Evolutionary conservation across 2,888 invertebrate species (phyloP), one percentile per base, ranked within the genome.

Genomic region (Octodonta nipae): DNA sequence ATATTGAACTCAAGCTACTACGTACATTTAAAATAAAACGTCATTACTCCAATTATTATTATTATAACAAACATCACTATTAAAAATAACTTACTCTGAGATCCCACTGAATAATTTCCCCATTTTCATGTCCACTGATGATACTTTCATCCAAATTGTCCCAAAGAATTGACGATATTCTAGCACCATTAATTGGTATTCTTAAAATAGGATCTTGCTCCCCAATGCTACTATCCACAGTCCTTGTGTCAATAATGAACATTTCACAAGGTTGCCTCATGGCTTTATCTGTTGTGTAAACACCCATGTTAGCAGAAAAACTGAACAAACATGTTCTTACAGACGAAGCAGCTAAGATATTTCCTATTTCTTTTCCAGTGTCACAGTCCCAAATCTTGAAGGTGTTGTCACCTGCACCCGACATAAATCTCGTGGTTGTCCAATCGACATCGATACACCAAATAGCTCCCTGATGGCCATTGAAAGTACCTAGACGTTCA

Each of bases 381-480:
- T 78, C 75, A 58, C 92, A 83, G 61, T 98, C 95, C 98, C 98
- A 99, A 41, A 95, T 60, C 58, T 75, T 74, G 51, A 89, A 75
- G 4, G 82, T 78, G 65, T 88, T 89, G 63, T 98, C 98, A 62
- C 91, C 96, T 55, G 88, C 86, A 13, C 95, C 95, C 1, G 95
- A 86, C 31, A 58, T 42, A 29, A 96, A 75, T 55, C 78, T 76
- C 1, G 81, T 80, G 3, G 89, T 83, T 47, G 91, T 88, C 93
- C 92, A 98, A 55, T 91, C 86, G 2, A 96, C 87, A 60, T 99
- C 98, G 33, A 98, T 75, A 55, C 91, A 89, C 96, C 96, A 98
- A 0, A 98, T 86, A 2, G 92, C 92, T 51, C 98, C 98, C 57
- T 82, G 83, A 59, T 99, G 98, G 0, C 96, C 96, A 60, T 88